Percentiles rank a stretch among this genome's conserved stretches.
phyloP scores from a whole-genome alignment of 2,888 invertebrate genomes.

The Mongoloraphidia duomilia region DNA sequence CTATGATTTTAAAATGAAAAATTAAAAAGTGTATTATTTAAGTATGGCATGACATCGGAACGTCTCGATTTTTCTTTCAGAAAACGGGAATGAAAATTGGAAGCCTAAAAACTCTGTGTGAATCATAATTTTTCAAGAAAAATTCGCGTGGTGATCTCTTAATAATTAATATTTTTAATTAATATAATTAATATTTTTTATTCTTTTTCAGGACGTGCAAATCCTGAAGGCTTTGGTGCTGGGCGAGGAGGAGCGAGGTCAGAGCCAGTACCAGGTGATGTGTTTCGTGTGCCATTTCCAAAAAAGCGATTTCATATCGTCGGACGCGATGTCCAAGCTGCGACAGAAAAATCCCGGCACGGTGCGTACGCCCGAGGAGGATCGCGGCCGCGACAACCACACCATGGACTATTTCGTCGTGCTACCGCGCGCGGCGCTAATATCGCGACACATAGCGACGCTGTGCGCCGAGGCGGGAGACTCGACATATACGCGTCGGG shows the following conservation, averaged over 20 bases:
- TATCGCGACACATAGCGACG: conserved; percentile 58
- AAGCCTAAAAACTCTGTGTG: too few species aligned
- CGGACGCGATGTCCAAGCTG: conserved; percentile 92
- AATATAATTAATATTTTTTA: conserved; percentile 1
- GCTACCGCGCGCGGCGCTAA: conserved; percentile 47
- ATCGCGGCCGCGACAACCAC: conserved; percentile 68
- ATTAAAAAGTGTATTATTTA: too few species aligned
- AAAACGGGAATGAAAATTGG: too few species aligned
- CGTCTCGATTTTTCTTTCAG: too few species aligned
- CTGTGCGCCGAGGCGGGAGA: conserved; percentile 67
- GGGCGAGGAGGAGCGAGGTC: conserved; percentile 85
- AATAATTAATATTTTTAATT: too few species aligned
- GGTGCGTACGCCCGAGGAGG: conserved; percentile 80
- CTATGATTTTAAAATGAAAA: too few species aligned
- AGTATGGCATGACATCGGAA: too few species aligned
- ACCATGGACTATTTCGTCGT: conserved; percentile 74
- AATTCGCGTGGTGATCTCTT: too few species aligned
- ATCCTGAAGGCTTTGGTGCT: conserved; percentile 77
- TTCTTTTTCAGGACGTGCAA: conserved; percentile 67
- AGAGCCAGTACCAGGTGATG: conserved; percentile 75
- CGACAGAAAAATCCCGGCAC: conserved; percentile 52
- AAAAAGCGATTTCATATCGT: conserved; percentile 87
- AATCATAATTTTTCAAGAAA: too few species aligned
- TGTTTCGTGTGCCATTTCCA: conserved; percentile 84
- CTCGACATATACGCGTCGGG: conserved; percentile 60